These are phyloP conservation scores for Anastrepha obliqua DNA, from an alignment of 1,140 invertebrate species.

Conservation along the genomic window DNA sequence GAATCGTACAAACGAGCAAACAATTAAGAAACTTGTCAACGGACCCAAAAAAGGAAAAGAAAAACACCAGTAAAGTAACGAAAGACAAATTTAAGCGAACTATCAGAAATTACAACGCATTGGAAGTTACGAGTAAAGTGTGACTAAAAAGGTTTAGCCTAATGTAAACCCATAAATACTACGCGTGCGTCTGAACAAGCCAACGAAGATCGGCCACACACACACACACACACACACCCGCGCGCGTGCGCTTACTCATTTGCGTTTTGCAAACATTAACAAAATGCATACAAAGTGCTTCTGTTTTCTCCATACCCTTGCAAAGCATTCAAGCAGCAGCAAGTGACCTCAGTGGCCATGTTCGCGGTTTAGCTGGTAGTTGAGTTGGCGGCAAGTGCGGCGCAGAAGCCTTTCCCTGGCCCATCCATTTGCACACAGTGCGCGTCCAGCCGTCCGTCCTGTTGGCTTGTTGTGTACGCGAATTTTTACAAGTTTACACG, in stretches of 20 bases:
- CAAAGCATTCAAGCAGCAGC: neutral
- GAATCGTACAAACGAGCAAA: neutral
- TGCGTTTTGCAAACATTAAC: slow-evolving; percentile 65
- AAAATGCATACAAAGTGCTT: slow-evolving; percentile 73
- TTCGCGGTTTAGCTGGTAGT: neutral
- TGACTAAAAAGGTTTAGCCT: slow-evolving; percentile 74
- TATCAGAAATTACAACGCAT: slow-evolving; percentile 26
- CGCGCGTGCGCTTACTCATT: slow-evolving; percentile 49
- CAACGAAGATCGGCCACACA: slow-evolving; percentile 52
- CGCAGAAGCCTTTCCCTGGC: too few relatives aligned
- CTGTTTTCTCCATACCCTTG: slow-evolving; percentile 59
- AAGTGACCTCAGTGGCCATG: neutral
- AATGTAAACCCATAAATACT: slow-evolving; percentile 73
- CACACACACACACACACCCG: slow-evolving; percentile 42
- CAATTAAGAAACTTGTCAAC: neutral
- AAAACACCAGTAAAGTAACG: neutral
- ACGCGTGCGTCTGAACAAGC: neutral
- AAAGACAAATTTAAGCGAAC: slow-evolving; percentile 43
- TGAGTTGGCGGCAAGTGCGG: neutral
- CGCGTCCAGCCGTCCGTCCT: neutral
- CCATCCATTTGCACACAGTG: neutral
- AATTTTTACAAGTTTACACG: slow-evolving; percentile 35
- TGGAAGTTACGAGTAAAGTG: slow-evolving; percentile 67
- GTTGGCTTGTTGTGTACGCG: neutral
- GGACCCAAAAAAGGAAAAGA: neutral